Conservation (phyloP, 53 echinoderm and acorn worm species). For the Astropecten irregularis region DNA sequence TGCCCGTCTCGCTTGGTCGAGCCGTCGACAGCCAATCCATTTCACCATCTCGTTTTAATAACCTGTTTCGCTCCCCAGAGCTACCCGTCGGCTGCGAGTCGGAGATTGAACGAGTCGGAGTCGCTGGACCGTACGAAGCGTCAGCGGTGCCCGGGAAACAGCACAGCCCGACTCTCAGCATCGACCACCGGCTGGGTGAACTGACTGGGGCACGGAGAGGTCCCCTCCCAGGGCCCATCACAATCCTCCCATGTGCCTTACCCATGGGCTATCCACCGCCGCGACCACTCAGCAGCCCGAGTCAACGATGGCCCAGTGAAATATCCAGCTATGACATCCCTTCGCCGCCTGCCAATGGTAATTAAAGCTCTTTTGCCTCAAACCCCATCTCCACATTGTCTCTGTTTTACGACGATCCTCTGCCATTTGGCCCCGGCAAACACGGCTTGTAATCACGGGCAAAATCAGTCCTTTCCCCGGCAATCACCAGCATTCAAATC, state of each 20-base stretch:
- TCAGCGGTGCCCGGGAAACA: conserved; percentile 81
- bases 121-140: conserved; percentile 57
- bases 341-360: conserved; percentile 84
- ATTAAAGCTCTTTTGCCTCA: background rate
- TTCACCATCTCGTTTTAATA: conserved; percentile 55
- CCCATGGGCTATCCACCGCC: conserved; percentile 42
- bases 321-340: conserved; percentile 90
- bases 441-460: conserved; percentile 11
- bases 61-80: conserved; percentile 57
- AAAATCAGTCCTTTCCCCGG: conserved; percentile 20
- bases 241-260: conserved; percentile 32
- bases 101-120: conserved; percentile 48
- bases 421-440: conserved; percentile 19
- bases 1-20: conserved; percentile 48
- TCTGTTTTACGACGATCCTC: conserved; percentile 5
- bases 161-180: conserved; percentile 76
- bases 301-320: conserved; percentile 68
- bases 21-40: conserved; percentile 57
- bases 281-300: conserved; percentile 28
- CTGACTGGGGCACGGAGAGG: conserved; percentile 33
- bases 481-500: conserved; percentile 25
- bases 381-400: conserved; percentile 30
- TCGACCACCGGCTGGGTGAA: conserved; percentile 64
- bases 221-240: conserved; percentile 26
- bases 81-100: conserved; percentile 16